Evolutionary conservation across 2,113 vertebrate genomes (phyloP).

Genomic region (Micronycteris hirsuta): DNA sequence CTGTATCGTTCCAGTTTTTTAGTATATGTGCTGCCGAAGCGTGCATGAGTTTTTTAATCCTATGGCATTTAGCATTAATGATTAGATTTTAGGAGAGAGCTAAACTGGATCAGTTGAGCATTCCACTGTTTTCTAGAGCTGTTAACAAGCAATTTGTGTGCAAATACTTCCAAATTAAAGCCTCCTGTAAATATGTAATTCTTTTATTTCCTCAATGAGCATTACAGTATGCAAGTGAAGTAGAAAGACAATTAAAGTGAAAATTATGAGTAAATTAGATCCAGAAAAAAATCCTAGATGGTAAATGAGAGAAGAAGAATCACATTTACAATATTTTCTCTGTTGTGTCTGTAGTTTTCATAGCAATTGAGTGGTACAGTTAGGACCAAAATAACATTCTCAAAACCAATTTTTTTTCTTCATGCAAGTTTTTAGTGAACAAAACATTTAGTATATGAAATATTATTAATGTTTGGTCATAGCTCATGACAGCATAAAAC

Average conservation of each 20-base stretch:
- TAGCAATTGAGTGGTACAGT: not conserved
- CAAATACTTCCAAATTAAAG: not conserved
- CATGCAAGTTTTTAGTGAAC: not conserved
- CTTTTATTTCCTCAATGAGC: not conserved
- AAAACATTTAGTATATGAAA: constrained; percentile 28
- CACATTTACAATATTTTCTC: not conserved
- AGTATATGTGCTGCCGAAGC: too few relatives aligned
- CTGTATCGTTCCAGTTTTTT: too few relatives aligned
- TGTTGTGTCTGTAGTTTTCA: constrained; percentile 2
- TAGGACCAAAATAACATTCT: constrained; percentile 3
- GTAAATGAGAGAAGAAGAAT: constrained; percentile 45
- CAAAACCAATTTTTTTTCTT: not conserved
- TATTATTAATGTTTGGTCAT: not conserved
- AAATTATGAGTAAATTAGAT: constrained; percentile 30
- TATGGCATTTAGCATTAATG: not conserved
- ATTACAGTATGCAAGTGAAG: not conserved
- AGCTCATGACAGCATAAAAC: not conserved
- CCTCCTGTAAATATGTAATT: not conserved
- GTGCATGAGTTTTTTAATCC: not conserved
- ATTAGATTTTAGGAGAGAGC: not conserved
- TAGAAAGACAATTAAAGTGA: constrained; percentile 40
- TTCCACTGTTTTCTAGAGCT: not conserved
- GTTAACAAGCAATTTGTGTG: not conserved
- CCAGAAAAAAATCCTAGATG: not conserved
- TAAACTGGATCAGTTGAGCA: not conserved